Base-by-base conservation (phyloP, 2,888 invertebrate genomes). In the Papilio protenor region DNA sequence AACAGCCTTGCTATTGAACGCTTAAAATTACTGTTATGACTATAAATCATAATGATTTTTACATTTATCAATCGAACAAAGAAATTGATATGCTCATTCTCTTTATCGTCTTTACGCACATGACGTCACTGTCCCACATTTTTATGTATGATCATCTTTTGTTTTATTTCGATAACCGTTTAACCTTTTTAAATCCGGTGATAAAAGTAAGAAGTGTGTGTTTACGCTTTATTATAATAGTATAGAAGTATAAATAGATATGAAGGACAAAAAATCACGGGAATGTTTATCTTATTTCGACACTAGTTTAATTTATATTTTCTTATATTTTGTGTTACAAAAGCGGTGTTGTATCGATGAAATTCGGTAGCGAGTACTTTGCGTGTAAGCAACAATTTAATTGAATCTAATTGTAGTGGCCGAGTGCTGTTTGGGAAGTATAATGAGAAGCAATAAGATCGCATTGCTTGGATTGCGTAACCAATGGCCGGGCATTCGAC, bases 321-420 rank as follows among this genome's bases (percentile, higher is more conserved):
- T 59, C 23, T 23, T 23, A 12, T 59, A 23, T 23, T 33, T 40
- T 40, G 40, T 12, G 12, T 45, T 45, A 69, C 40, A 69, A 69
- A 11, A 55, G 5, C 18, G 4, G 72, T 33, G 12, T 33, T 52
- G n/a, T 33, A n/a, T 33, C 6, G n/a, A 55, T 40, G 21, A 33
- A n/a, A 33, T 40, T 40, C 23, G 55, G 12, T 55, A 71, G 49
- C 10, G 11, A 69, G 45, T n/a, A 69, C 23, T 64, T 74, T 57
- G 23, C 49, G 40, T 64, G 64, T 57, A 59, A 52, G 40, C 64
- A 71, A 71, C 71, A 74, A 45, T 61, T 75, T 78, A 78, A 78
- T 78, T 78, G 75, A 64, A 72, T 55, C 52, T 75, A 78, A 77
- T 78, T 78, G 77, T 61, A 59, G 59, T 71, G 45, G 71, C 45